phyloP scores from a whole-genome alignment of 2,888 invertebrate genomes.

The Pseudanteris insignis region DNA sequence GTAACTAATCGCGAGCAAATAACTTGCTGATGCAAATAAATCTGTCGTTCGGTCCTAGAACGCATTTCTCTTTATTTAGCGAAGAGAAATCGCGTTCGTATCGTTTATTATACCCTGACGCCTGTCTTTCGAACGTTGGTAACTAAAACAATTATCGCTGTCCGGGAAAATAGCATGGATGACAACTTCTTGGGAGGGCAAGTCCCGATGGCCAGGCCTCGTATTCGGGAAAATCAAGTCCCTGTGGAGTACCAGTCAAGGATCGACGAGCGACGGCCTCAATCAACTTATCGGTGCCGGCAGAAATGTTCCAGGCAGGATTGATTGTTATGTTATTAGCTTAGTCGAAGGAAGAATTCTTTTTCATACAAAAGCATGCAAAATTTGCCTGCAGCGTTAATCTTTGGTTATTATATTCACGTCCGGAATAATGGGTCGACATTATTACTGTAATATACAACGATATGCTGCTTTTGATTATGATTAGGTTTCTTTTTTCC shows the following conservation, averaged over 20 bases:
- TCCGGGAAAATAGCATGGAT: slow-evolving; percentile 61
- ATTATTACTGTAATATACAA: too few relatives aligned
- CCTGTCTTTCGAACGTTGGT: slow-evolving; percentile 9
- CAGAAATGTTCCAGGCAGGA: slow-evolving; percentile 72
- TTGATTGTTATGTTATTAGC: slow-evolving; percentile 32
- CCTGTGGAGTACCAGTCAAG: slow-evolving; percentile 82
- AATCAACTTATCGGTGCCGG: slow-evolving; percentile 74
- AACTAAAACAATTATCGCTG: slow-evolving; percentile 31
- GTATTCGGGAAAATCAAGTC: slow-evolving; percentile 90
- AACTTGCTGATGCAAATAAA: background rate
- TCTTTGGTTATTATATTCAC: background rate
- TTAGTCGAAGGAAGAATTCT: too few relatives aligned
- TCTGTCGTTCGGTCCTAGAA: too few relatives aligned
- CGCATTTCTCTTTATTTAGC: too few relatives aligned
- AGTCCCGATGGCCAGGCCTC: slow-evolving; percentile 77
- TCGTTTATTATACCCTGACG: slow-evolving; percentile 2
- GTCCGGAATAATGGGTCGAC: too few relatives aligned
- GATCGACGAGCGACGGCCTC: slow-evolving; percentile 78
- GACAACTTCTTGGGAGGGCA: slow-evolving; percentile 67
- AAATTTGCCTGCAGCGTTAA: background rate
- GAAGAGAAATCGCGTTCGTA: background rate
- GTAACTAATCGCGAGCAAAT: slow-evolving; percentile 8
- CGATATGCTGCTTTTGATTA: too few relatives aligned
- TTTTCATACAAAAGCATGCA: too few relatives aligned
- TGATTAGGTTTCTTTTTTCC: too few relatives aligned